Percentiles rank a stretch among this genome's conserved stretches.
These are phyloP conservation scores for Engraulis encrasicolus DNA, from an alignment of 2,113 vertebrate genomes.

Conservation along the genomic window DNA sequence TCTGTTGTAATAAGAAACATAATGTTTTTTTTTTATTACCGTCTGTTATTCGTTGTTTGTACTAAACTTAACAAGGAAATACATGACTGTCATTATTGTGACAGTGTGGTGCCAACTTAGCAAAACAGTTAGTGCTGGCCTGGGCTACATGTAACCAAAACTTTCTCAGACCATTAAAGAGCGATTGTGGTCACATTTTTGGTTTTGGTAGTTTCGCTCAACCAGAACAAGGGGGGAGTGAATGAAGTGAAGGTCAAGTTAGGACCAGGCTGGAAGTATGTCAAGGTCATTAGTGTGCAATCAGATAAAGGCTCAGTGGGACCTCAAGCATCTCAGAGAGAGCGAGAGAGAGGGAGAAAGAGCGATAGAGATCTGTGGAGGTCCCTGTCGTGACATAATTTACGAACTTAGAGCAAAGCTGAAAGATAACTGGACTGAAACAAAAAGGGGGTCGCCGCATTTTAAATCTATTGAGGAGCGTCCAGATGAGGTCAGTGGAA, in stretches of 20 bases:
- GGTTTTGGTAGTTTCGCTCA: not conserved
- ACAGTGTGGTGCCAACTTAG: no score
- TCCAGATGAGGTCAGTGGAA: not conserved
- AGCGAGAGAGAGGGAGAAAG: no score
- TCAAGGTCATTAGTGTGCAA: conserved; percentile 2
- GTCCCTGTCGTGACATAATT: not conserved
- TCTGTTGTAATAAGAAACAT: no score
- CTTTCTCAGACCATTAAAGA: not conserved
- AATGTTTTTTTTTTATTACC: no score
- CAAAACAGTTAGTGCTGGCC: no score
- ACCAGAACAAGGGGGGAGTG: not conserved
- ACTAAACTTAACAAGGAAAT: no score
- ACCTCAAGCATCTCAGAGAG: not conserved
- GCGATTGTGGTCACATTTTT: not conserved
- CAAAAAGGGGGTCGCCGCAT: not conserved
- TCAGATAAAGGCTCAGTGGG: not conserved
- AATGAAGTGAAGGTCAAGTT: not conserved
- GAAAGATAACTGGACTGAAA: not conserved
- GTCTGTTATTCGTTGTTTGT: no score
- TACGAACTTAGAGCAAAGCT: not conserved
- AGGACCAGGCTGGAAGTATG: not conserved
- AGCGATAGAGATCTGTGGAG: not conserved
- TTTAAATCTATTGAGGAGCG: no score
- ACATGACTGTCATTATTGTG: no score
- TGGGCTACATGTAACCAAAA: not conserved